phyloP scores from a whole-genome alignment of 1,140 invertebrate species.

The Pseudomyrmex gracilis region DNA sequence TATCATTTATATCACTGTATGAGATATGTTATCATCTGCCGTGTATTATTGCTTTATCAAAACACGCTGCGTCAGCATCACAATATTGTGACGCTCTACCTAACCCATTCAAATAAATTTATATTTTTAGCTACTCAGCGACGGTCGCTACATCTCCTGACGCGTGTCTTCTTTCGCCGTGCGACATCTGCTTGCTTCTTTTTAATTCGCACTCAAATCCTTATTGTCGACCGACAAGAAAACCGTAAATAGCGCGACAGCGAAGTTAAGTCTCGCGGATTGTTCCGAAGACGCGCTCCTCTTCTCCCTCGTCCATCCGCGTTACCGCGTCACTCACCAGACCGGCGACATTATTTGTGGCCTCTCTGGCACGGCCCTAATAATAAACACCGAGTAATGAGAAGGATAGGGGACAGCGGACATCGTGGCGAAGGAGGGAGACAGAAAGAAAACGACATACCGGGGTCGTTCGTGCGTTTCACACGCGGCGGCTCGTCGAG shows the following conservation, averaged over 20 bases:
- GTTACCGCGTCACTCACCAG: constrained; percentile 65
- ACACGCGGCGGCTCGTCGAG: constrained; percentile 26
- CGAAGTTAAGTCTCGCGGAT: constrained; percentile 65
- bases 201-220: neutral
- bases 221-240: constrained; percentile 39
- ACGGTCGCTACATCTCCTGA: neutral
- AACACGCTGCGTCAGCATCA: no score
- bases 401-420: constrained; percentile 6
- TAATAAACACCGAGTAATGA: constrained; percentile 68
- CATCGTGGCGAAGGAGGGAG: constrained; percentile 4
- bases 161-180: neutral
- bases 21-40: neutral
- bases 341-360: constrained; percentile 70
- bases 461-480: constrained; percentile 25
- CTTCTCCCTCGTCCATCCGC: constrained; percentile 22
- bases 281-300: constrained; percentile 60
- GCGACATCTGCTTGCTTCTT: neutral
- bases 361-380: constrained; percentile 62
- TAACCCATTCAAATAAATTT: neutral
- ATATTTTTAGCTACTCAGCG: constrained; percentile 33
- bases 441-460: constrained; percentile 19
- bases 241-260: constrained; percentile 64
- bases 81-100: neutral
- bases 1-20: no score
- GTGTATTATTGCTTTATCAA: neutral